A percentile compares a stretch with the other conserved stretches of the same genome.
Evolutionary conservation across 2,888 invertebrate genomes (phyloP).

Genomic region (Nephrotoma appendiculata): DNA sequence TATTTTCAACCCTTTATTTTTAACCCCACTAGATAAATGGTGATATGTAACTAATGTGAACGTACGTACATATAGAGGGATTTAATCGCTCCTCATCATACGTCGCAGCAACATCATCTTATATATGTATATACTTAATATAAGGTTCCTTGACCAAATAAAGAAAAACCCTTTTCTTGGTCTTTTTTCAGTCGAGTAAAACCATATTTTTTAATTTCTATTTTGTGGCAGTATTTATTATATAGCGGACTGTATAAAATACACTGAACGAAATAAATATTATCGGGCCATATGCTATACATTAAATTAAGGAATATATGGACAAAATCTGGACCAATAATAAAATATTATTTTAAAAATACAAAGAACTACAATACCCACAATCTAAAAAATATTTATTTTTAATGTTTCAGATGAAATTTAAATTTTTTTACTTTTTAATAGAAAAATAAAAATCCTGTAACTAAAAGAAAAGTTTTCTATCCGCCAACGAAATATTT

Average conservation of each 20-base stretch:
- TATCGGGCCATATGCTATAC: neutral
- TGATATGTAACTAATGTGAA: neutral
- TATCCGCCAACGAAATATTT: neutral
- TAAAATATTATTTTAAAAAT: neutral
- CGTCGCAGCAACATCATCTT: neutral
- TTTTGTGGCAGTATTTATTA: neutral
- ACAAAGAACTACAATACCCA: neutral
- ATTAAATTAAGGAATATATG: neutral
- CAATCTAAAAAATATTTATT: neutral
- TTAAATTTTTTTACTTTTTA: neutral
- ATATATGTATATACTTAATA: neutral
- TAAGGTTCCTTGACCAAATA: neutral
- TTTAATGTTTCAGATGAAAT: neutral
- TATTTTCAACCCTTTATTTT: neutral
- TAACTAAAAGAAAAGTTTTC: neutral
- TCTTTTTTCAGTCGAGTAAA: neutral
- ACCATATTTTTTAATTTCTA: neutral
- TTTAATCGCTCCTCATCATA: neutral
- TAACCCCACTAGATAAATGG: neutral
- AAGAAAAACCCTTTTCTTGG: neutral
- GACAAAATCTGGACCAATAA: neutral
- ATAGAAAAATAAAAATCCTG: neutral
- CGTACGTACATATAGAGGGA: neutral
- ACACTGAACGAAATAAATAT: neutral
- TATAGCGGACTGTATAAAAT: neutral